phyloP scores from a whole-genome alignment of 2,797 vertebrate genomes.

The Enteromius afrohamiltoni region DNA sequence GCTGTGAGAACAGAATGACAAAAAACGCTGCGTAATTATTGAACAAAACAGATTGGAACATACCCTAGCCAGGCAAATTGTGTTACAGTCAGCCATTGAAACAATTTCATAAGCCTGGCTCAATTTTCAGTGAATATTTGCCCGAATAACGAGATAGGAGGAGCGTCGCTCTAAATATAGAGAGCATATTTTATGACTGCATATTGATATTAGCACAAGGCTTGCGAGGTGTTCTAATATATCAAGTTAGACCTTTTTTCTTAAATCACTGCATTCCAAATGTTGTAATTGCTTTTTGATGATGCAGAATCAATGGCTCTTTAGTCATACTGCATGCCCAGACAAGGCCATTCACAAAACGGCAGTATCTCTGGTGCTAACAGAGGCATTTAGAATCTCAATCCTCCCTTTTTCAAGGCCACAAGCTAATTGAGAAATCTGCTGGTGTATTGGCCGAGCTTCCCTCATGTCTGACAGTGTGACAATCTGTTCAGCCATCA shows the following conservation, averaged over 20 bases:
- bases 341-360: constrained; percentile 41
- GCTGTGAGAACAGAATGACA: constrained; percentile 75
- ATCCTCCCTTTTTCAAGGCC: constrained; percentile 43
- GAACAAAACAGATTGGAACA: constrained; percentile 73
- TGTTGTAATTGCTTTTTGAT: constrained; percentile 31
- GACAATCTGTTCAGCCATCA: constrained; percentile 45
- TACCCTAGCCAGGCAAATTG: constrained; percentile 57
- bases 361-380: constrained; percentile 14
- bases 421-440: constrained; percentile 52
- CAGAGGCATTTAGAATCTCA: constrained; percentile 33
- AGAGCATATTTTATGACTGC: constrained; percentile 7
- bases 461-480: constrained; percentile 41
- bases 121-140: constrained; percentile 48
- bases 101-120: constrained; percentile 41
- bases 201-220: not conserved
- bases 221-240: not conserved
- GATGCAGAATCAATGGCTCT: constrained; percentile 27
- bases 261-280: constrained; percentile 20
- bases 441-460: constrained; percentile 44
- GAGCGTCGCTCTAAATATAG: constrained; percentile 24
- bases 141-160: constrained; percentile 31
- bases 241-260: not conserved
- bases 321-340: constrained; percentile 34
- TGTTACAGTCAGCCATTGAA: constrained; percentile 37
- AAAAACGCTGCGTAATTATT: constrained; percentile 74